Evolutionary conservation across 2,888 invertebrate species (phyloP).

Genomic region (Nymphalis polychloros): DNA sequence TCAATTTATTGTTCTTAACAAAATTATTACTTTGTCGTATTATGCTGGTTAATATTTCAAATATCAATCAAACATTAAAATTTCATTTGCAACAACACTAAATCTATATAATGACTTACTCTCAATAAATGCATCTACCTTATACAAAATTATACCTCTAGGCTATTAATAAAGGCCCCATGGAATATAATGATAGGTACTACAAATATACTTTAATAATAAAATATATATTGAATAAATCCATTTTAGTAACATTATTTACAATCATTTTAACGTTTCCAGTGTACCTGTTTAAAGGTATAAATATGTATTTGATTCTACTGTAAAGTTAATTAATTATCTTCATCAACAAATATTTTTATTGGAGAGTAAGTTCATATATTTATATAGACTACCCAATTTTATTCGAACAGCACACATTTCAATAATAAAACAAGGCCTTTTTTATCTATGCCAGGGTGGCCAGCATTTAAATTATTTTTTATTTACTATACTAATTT

Average conservation of each 20-base stretch:
- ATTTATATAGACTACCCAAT: slow-evolving; percentile 15
- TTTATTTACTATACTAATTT: slow-evolving; percentile 14
- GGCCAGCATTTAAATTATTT: slow-evolving; percentile 29
- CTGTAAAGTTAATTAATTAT: neutral
- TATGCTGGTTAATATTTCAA: slow-evolving; percentile 67
- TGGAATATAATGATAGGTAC: slow-evolving; percentile 9
- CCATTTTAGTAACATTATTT: slow-evolving; percentile 20
- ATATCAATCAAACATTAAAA: slow-evolving; percentile 37
- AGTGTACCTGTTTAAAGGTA: neutral
- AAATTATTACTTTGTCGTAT: slow-evolving; percentile 67
- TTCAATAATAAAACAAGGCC: slow-evolving; percentile 22
- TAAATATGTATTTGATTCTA: slow-evolving; percentile 12
- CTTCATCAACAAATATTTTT: slow-evolving; percentile 9
- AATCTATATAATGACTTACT: slow-evolving; percentile 37
- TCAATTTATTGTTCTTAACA: slow-evolving; percentile 67
- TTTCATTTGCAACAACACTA: slow-evolving; percentile 44
- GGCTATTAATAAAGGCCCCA: slow-evolving; percentile 23
- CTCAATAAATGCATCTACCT: slow-evolving; percentile 26
- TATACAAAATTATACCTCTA: slow-evolving; percentile 13
- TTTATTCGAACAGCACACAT: slow-evolving; percentile 1
- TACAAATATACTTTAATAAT: slow-evolving; percentile 23
- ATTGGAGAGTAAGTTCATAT: slow-evolving; percentile 26
- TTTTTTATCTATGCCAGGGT: slow-evolving; percentile 19
- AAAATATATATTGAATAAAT: slow-evolving; percentile 19
- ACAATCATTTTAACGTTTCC: slow-evolving; percentile 3